A percentile compares a stretch with the other conserved stretches of the same genome.
phyloP scores from a whole-genome alignment of 2,113 vertebrate species.

The Mungos mungo region DNA sequence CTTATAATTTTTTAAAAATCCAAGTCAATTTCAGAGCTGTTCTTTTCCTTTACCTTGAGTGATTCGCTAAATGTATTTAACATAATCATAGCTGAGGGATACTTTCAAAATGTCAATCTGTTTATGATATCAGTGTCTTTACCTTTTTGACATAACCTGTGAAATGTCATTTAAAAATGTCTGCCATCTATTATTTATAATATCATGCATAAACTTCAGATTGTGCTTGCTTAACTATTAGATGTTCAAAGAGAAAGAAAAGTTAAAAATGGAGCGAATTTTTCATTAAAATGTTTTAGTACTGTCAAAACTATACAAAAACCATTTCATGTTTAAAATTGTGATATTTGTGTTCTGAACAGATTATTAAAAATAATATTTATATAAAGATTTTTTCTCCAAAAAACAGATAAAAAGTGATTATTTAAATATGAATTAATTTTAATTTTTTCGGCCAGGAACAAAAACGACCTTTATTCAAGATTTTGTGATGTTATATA shows the following conservation, averaged over 20 bases:
- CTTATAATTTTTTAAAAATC: neutral
- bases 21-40: neutral
- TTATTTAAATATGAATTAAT: neutral
- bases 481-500: neutral
- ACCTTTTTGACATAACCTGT: conserved; percentile 29
- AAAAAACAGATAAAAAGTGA: neutral
- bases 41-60: neutral
- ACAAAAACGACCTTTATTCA: neutral
- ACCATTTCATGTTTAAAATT: neutral
- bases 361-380: neutral
- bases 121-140: conserved; percentile 22
- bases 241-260: neutral
- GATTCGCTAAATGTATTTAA: conserved; percentile 23
- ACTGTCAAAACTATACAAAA: neutral
- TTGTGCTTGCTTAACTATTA: neutral
- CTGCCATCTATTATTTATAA: conserved; percentile 49
- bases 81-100: neutral
- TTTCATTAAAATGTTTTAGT: neutral
- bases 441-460: neutral
- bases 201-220: neutral
- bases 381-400: neutral
- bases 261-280: neutral
- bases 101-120: conserved; percentile 11
- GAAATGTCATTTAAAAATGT: conserved; percentile 49
- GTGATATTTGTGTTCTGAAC: neutral